phyloP scores from a whole-genome alignment of 2,113 vertebrate genomes.

The Neodontobutis hainanensis region DNA sequence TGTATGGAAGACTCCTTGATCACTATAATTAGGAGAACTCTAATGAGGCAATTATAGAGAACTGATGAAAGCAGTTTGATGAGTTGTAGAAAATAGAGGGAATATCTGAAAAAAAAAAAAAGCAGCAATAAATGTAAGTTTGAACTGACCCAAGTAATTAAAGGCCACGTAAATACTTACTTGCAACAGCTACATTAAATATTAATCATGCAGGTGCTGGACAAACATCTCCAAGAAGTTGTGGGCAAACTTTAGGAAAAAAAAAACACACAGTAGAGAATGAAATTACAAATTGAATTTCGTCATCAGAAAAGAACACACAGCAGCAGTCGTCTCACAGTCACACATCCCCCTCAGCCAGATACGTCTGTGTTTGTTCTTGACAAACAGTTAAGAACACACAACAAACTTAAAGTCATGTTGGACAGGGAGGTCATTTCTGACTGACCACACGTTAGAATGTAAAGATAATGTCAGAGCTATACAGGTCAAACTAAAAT shows the following conservation, averaged over 20 bases:
- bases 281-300: slow-evolving; percentile 42
- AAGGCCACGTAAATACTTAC: slow-evolving; percentile 64
- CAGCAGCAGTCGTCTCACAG: slow-evolving; percentile 37
- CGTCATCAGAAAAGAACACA: slow-evolving; percentile 8
- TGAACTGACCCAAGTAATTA: slow-evolving; percentile 72
- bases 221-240: slow-evolving; percentile 52
- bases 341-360: slow-evolving; percentile 22
- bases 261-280: slow-evolving; percentile 13
- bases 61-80: slow-evolving; percentile 77
- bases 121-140: slow-evolving; percentile 62
- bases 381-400: no score
- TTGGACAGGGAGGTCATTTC: no score
- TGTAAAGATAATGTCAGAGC: no score
- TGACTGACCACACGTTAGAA: no score
- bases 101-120: slow-evolving; percentile 59
- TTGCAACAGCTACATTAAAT: slow-evolving; percentile 65
- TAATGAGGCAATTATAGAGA: slow-evolving; percentile 81
- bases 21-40: slow-evolving; percentile 78
- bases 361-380: slow-evolving; percentile 3
- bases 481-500: no score
- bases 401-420: no score
- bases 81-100: slow-evolving; percentile 57
- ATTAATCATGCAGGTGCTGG: slow-evolving; percentile 74
- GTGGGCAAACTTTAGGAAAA: slow-evolving; percentile 52
- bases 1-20: slow-evolving; percentile 76